Evolutionary conservation across 2,888 invertebrate genomes (phyloP), one percentile per base, ranked within the genome.

Genomic region (Pachymerium ferrugineum): DNA sequence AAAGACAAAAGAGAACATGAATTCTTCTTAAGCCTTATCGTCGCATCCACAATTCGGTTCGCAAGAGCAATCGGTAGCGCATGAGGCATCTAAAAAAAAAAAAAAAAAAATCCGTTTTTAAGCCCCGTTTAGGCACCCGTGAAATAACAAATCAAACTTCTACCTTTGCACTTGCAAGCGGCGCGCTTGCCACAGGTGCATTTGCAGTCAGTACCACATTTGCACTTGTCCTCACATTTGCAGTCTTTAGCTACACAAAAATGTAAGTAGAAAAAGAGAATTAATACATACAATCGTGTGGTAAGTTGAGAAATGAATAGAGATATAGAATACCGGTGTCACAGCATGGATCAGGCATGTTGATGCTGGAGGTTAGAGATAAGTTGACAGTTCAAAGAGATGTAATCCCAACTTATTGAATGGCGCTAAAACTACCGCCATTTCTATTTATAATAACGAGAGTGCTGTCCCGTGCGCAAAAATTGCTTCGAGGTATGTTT

Each of bases 391-490:
- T n/a, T 38, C 38, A 16, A 62, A 25, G 4, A 28, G 28, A 62
- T 25, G 4, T 25, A 62, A 25, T 62, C 62, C 62, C 25, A 62
- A 62, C 28, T 62, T 28, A 62, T 28, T 25, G 28, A 12, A 28
- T 62, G 62, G 62, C 28, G 62, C 62, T 62, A 10, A 25, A n/a
- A 22, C 14, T 62, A 28, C 1, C 62, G 62, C 10, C 25, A 62
- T 62, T 62, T 10, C 14, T 62, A 62, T 62, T 62, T 62, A 62
- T 62, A 62, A 28, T 25, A 4, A 14, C 25, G 28, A 62, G n/a
- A n/a, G n/a, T n/a, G n/a, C n/a, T n/a, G 62, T 62, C 28, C 28
- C 62, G 62, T 62, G 62, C 28, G 62, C 62, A 62, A 62, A 62
- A 62, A 62, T 62, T 62, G 62, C 62, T 28, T 25, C 5, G 8